phyloP scores from a whole-genome alignment of 2,113 vertebrate genomes.

The Charadrius vociferus region DNA sequence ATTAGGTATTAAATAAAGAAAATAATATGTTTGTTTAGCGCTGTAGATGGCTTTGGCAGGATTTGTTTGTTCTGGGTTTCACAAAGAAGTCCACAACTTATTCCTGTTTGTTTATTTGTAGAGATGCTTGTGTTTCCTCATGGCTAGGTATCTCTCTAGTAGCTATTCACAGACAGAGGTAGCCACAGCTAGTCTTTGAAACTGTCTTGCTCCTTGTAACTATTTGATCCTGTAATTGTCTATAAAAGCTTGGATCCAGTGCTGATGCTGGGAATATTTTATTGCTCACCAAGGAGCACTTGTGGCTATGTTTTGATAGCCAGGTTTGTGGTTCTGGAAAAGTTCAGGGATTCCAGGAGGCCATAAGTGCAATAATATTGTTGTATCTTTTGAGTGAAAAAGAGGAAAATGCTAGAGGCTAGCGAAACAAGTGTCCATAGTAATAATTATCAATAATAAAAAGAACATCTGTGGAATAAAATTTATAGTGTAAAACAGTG shows the following conservation, averaged over 20 bases:
- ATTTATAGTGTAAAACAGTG: background rate
- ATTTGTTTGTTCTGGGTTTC: background rate
- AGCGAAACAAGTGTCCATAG: background rate
- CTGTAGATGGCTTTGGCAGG: background rate
- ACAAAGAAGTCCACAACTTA: background rate
- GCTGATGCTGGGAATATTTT: conserved; percentile 24
- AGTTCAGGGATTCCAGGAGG: background rate
- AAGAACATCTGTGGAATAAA: background rate
- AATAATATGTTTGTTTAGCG: background rate
- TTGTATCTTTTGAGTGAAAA: background rate
- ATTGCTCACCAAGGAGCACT: conserved; percentile 47
- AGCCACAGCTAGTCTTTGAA: background rate
- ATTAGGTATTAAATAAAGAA: background rate
- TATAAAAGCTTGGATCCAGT: conserved; percentile 6
- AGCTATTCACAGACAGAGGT: background rate
- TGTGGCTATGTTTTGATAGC: conserved; percentile 47
- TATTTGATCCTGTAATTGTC: conserved; percentile 15
- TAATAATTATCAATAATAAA: background rate
- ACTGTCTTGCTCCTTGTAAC: background rate
- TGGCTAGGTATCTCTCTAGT: background rate
- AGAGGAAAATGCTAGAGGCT: background rate
- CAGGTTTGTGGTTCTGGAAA: conserved; percentile 54
- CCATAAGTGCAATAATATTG: background rate
- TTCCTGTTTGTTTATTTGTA: background rate
- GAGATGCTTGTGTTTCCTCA: background rate